Conservation (phyloP, 2,797 vertebrate species). For the Phrynocephalus guinanensis region DNA sequence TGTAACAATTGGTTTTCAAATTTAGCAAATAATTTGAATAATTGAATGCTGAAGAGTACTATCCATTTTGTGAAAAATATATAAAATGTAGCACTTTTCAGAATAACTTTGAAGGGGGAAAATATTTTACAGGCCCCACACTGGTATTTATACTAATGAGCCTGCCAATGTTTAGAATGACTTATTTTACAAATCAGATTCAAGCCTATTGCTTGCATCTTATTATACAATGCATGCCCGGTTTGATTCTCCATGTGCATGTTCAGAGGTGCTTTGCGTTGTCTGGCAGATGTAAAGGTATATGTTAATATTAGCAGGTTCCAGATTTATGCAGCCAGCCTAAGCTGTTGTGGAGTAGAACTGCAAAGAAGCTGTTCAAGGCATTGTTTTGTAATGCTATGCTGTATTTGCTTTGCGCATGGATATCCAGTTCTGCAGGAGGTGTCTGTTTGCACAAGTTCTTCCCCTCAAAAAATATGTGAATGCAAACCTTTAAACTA, state of each 20-base stretch:
- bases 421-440: neutral
- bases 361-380: neutral
- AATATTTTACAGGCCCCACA: neutral
- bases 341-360: neutral
- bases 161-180: neutral
- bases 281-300: neutral
- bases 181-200: slow-evolving; percentile 7
- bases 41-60: slow-evolving; percentile 1
- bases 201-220: neutral
- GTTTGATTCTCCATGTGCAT: neutral
- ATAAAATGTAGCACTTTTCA: slow-evolving; percentile 3
- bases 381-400: neutral
- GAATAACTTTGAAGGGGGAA: neutral
- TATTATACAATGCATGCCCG: neutral
- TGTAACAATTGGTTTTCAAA: slow-evolving; percentile 19
- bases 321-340: neutral
- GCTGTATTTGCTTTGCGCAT: too few relatives aligned
- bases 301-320: neutral
- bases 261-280: neutral
- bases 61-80: neutral
- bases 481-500: too few relatives aligned
- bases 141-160: neutral
- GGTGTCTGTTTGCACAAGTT: neutral
- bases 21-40: slow-evolving; percentile 40
- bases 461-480: neutral